Conservation (phyloP, 2,113 vertebrate species). For the Lucifuga dentata region DNA sequence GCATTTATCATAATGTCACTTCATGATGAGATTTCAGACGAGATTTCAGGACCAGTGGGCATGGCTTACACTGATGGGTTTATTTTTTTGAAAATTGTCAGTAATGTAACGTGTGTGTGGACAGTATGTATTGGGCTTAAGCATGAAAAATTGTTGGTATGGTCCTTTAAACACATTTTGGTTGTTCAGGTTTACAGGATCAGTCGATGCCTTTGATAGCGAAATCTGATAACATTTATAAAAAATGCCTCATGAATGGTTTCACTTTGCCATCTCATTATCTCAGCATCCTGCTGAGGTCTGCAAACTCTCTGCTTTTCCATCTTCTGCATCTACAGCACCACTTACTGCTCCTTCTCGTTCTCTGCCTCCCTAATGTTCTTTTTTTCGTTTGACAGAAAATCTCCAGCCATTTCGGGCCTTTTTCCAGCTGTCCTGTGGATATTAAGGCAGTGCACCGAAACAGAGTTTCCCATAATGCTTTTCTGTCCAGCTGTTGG, state of each 20-base stretch:
- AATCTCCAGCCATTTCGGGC: not conserved
- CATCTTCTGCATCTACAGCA: not conserved
- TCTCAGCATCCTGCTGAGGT: not conserved
- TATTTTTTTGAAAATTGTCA: too few species aligned
- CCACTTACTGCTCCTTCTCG: not conserved
- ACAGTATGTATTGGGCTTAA: too few species aligned
- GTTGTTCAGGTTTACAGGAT: not conserved
- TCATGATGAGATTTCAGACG: too few species aligned
- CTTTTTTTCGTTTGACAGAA: not conserved
- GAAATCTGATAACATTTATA: conserved; percentile 21
- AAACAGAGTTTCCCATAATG: conserved; percentile 50
- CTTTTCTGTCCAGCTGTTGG: conserved; percentile 58
- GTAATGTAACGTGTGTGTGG: too few species aligned
- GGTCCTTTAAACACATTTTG: not conserved
- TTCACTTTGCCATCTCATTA: not conserved
- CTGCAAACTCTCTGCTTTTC: not conserved
- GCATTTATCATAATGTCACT: too few species aligned
- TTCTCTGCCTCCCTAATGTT: not conserved
- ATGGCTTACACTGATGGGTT: too few species aligned
- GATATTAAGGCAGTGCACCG: conserved; percentile 33
- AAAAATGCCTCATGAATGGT: conserved; percentile 1
- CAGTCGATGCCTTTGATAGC: conserved; percentile 6
- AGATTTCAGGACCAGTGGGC: too few species aligned
- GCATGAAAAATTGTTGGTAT: too few species aligned
- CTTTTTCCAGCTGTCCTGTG: conserved; percentile 56